phyloP scores from a whole-genome alignment of 2,797 vertebrate genomes.

The Buceros bicornis region DNA sequence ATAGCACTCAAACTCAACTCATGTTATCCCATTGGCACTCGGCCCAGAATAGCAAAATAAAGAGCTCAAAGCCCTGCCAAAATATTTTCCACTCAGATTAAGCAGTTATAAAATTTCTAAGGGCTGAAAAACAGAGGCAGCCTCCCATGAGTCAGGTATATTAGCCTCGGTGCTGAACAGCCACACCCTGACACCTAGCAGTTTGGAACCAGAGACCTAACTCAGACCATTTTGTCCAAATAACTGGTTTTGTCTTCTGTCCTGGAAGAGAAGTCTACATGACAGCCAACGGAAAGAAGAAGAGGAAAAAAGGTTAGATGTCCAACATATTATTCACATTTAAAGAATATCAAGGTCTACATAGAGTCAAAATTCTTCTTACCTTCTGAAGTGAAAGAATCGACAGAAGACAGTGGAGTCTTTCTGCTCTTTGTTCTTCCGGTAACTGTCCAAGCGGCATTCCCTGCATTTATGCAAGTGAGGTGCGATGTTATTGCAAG shows the following conservation, averaged over 20 bases:
- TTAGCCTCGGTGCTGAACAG: not conserved
- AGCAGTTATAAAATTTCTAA: not conserved
- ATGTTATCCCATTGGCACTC: not conserved
- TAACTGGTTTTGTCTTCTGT: not conserved
- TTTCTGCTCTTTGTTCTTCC: slow-evolving; percentile 81
- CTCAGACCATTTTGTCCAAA: not conserved
- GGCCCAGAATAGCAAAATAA: slow-evolving; percentile 22
- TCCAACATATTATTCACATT: not conserved
- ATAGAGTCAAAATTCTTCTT: rapidly evolving
- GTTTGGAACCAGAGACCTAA: not conserved
- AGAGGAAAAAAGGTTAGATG: not conserved
- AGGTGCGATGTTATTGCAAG: slow-evolving; percentile 81
- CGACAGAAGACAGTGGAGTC: slow-evolving; percentile 84
- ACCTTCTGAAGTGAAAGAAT: slow-evolving; percentile 86
- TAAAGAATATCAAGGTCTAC: not conserved
- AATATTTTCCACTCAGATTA: slow-evolving; percentile 5
- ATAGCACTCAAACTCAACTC: not conserved
- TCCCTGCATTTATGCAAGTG: slow-evolving; percentile 84
- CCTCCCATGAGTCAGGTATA: not conserved
- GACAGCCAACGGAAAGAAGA: not conserved
- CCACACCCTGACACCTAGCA: not conserved
- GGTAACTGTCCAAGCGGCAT: slow-evolving; percentile 82
- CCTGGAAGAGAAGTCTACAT: not conserved
- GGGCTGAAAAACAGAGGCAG: not conserved
- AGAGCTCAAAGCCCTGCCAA: slow-evolving; percentile 16